A percentile compares a stretch with the other conserved stretches of the same genome.
phyloP scores from a whole-genome alignment of 2,888 invertebrate species.

The Tribolium freemani region DNA sequence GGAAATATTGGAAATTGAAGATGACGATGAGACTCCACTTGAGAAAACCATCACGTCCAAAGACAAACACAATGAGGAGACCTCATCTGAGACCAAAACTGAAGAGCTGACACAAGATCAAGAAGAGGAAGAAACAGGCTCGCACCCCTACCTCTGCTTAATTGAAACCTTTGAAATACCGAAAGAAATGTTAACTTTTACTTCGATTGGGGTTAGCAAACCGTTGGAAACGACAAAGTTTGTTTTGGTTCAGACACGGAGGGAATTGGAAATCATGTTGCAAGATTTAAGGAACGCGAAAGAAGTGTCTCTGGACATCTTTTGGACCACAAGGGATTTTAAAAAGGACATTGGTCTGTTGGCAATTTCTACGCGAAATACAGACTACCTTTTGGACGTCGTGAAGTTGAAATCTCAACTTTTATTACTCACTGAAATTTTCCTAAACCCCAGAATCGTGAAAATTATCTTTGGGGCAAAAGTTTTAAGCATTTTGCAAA shows the following conservation, averaged over 20 bases:
- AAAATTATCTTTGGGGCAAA: conserved; percentile 6
- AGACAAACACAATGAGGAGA: too few species aligned
- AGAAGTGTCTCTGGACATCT: conserved; percentile 9
- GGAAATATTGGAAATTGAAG: too few species aligned
- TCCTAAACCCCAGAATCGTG: conserved; percentile 28
- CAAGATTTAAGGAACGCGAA: background rate
- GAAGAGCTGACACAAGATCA: background rate
- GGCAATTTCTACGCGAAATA: conserved; percentile 6
- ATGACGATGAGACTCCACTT: too few species aligned
- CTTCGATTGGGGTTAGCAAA: background rate
- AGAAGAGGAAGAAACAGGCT: background rate
- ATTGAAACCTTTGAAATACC: conserved; percentile 13
- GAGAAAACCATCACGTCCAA: too few species aligned
- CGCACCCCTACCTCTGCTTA: conserved; percentile 15
- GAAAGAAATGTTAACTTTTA: conserved; percentile 7
- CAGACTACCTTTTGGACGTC: conserved; percentile 9
- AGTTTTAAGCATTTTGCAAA: background rate
- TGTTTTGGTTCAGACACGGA: background rate
- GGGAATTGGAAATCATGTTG: conserved; percentile 10
- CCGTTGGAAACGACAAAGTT: background rate
- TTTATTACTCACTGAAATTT: conserved; percentile 21
- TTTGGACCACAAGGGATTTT: background rate
- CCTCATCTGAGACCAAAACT: too few species aligned
- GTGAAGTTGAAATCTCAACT: conserved; percentile 4
- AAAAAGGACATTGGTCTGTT: background rate